A percentile compares a stretch with the other conserved stretches of the same genome.
These are phyloP conservation scores for Adineta ricciae DNA, from an alignment of 2,888 invertebrate genomes.

Conservation along the genomic window DNA sequence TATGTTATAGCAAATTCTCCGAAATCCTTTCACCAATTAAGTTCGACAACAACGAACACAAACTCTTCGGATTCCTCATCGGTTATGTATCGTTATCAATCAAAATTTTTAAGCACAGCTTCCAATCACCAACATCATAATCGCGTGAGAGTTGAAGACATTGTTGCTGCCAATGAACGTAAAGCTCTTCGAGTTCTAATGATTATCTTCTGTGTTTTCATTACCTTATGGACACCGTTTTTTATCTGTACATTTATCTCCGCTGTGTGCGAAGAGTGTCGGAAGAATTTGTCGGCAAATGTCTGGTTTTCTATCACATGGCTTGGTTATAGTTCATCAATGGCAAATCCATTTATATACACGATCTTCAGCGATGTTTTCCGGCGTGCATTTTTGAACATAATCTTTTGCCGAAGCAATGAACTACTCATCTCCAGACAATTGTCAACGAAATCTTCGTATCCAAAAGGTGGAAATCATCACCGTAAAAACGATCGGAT, in stretches of 20 bases:
- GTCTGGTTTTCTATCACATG: conserved; percentile 45
- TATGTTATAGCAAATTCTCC: neutral
- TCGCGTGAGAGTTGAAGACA: neutral
- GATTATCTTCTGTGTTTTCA: conserved; percentile 48
- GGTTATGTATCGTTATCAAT: neutral
- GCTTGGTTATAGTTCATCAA: conserved; percentile 47
- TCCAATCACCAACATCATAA: neutral
- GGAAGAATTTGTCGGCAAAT: conserved; percentile 38
- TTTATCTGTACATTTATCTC: conserved; percentile 45
- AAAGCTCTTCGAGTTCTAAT: conserved; percentile 49
- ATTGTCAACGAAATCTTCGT: neutral
- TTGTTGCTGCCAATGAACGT: conserved; percentile 40
- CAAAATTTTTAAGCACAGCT: neutral
- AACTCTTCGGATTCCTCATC: neutral
- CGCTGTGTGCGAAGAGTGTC: conserved; percentile 41
- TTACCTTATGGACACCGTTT: conserved; percentile 48
- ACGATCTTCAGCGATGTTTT: conserved; percentile 50
- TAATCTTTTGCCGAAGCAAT: conserved; percentile 40
- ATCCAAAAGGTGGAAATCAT: neutral
- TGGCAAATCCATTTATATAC: conserved; percentile 49
- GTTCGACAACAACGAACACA: neutral
- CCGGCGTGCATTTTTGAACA: conserved; percentile 43
- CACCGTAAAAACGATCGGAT: neutral
- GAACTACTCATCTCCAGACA: neutral
- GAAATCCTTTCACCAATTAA: neutral